Conservation (phyloP, 1,140 invertebrate genomes). For the Drosophila pruinosa region DNA sequence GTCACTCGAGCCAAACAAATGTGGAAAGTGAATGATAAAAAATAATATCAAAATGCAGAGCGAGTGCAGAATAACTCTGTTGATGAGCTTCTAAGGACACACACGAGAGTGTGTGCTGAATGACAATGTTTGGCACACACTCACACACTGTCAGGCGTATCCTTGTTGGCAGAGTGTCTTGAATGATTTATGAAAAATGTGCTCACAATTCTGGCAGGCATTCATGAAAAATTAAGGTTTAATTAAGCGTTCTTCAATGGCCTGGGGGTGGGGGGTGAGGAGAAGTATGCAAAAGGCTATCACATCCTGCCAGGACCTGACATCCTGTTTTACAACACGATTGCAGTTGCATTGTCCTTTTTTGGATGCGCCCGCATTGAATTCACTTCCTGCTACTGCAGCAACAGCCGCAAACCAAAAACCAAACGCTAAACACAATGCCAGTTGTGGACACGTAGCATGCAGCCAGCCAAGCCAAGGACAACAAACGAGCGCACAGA, state of each 20-base stretch:
- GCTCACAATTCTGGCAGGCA: constrained; percentile 13
- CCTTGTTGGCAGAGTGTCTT: constrained; percentile 5
- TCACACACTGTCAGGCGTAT: constrained; percentile 7
- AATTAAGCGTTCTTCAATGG: constrained; percentile 67
- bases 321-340: constrained; percentile 56
- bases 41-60: constrained; percentile 26
- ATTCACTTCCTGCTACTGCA: constrained; percentile 60
- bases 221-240: constrained; percentile 73
- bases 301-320: constrained; percentile 49
- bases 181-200: constrained; percentile 56
- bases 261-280: no score
- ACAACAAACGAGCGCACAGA: constrained; percentile 11
- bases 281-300: constrained; percentile 27
- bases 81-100: constrained; percentile 36
- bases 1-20: constrained; percentile 31
- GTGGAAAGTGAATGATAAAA: constrained; percentile 42
- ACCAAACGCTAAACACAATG: constrained; percentile 55
- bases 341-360: constrained; percentile 52
- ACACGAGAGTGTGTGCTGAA: not conserved
- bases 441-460: constrained; percentile 45
- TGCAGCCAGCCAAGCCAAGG: constrained; percentile 6
- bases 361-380: constrained; percentile 58
- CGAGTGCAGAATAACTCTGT: constrained; percentile 13
- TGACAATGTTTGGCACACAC: not conserved
- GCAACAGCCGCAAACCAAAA: constrained; percentile 25